Evolutionary conservation across 1,140 invertebrate genomes (phyloP).

Genomic region (Heliconius congener): DNA sequence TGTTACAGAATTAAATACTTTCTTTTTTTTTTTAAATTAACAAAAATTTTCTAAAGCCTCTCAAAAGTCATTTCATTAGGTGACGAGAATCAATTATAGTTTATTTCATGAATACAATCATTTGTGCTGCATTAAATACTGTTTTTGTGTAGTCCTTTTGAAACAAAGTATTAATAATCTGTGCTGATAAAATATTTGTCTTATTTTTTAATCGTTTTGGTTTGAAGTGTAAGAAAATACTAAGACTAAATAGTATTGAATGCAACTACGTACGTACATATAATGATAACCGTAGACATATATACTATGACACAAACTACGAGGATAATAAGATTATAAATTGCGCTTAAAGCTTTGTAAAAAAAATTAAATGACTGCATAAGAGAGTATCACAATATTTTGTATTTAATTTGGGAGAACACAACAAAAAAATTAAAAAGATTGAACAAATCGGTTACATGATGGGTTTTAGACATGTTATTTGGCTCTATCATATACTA

Average conservation of each 20-base stretch:
- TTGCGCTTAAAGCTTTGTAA: constrained; percentile 27
- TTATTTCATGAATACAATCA: not conserved
- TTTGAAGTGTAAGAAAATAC: constrained; percentile 18
- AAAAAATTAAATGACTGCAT: not conserved
- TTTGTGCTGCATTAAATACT: constrained; percentile 10
- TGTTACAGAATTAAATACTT: not conserved
- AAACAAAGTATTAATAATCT: not conserved
- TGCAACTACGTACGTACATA: constrained; percentile 31
- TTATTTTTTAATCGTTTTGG: not conserved
- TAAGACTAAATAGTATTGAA: constrained; percentile 28
- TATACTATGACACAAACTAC: constrained; percentile 42
- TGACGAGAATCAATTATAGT: not conserved
- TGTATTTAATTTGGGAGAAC: constrained; percentile 1
- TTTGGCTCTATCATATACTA: constrained; percentile 16
- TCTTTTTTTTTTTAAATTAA: not conserved
- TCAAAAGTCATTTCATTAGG: constrained; percentile 6
- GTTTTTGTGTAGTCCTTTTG: not conserved
- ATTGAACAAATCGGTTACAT: not conserved
- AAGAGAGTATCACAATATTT: constrained; percentile 13
- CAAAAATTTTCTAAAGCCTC: not conserved
- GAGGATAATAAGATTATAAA: constrained; percentile 37
- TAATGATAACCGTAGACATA: constrained; percentile 31
- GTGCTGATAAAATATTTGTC: not conserved
- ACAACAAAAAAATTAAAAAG: constrained; percentile 10
- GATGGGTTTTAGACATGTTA: constrained; percentile 1